These are phyloP conservation scores for Eupithecia tripunctaria DNA, from an alignment of 2,888 invertebrate genomes.

Conservation along the genomic window DNA sequence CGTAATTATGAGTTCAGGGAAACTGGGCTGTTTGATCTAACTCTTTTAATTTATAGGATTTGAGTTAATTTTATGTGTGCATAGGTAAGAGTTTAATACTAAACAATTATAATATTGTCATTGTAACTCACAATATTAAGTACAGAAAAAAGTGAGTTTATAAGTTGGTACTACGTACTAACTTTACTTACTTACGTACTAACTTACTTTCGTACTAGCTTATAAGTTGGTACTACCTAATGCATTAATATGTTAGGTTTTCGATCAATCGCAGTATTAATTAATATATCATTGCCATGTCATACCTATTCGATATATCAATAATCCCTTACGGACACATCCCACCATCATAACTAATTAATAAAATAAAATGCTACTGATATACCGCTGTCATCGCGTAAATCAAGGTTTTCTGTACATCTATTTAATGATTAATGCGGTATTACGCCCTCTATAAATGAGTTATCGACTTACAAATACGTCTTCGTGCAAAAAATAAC, in stretches of 20 bases:
- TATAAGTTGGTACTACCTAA: not conserved
- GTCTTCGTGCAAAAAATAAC: conserved; percentile 2
- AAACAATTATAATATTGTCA: not conserved
- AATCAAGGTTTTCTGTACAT: conserved; percentile 34
- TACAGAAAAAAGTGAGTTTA: no score
- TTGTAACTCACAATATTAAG: not conserved
- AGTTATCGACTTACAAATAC: conserved; percentile 5
- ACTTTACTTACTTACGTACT: no score
- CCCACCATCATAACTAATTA: conserved; percentile 38
- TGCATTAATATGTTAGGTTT: not conserved
- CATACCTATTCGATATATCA: conserved; percentile 32
- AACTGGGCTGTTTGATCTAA: not conserved
- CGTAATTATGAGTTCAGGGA: not conserved
- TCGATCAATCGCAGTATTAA: not conserved
- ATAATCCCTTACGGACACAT: conserved; percentile 34
- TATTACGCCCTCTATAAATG: conserved; percentile 24
- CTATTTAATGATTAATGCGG: conserved; percentile 32
- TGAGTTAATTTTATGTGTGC: not conserved
- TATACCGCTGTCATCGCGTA: conserved; percentile 34
- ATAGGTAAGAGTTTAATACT: not conserved
- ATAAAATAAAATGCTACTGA: conserved; percentile 38
- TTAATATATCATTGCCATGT: conserved; percentile 29
- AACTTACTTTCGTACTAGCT: no score
- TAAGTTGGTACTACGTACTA: not conserved
- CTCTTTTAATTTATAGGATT: not conserved